Evolutionary conservation across 2,113 vertebrate species (phyloP).

Genomic region (Anseranas semipalmata): DNA sequence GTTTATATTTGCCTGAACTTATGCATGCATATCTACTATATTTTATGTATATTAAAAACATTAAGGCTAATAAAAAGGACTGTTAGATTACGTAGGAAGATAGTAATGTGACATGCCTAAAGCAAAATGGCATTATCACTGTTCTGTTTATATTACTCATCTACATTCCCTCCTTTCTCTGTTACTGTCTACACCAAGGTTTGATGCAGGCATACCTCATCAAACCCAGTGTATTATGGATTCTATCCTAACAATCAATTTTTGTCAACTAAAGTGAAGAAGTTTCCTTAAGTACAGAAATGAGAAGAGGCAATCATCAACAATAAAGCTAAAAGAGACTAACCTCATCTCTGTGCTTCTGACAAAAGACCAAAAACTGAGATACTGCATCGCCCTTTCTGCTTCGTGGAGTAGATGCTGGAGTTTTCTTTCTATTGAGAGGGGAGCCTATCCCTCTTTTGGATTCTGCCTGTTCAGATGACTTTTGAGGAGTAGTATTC

Average conservation of each 20-base stretch:
- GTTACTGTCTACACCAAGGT: neutral
- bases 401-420: slow-evolving; percentile 63
- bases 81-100: neutral
- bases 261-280: neutral
- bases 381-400: slow-evolving; percentile 77
- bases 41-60: neutral
- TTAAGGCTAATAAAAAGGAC: neutral
- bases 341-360: slow-evolving; percentile 86
- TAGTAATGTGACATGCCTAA: neutral
- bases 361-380: slow-evolving; percentile 85
- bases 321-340: slow-evolving; percentile 18
- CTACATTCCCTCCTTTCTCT: neutral
- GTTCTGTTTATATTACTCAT: neutral
- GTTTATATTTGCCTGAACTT: neutral
- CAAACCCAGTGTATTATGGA: neutral
- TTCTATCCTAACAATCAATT: neutral
- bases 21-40: neutral
- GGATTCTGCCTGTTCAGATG: slow-evolving; percentile 70
- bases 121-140: neutral
- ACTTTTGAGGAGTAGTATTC: slow-evolving; percentile 60
- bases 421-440: slow-evolving; percentile 74
- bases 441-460: slow-evolving; percentile 70
- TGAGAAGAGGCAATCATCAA: neutral
- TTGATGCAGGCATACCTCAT: neutral
- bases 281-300: neutral